phyloP scores from a whole-genome alignment of 2,113 vertebrate genomes.

The Cryptomyrus ogoouensis region DNA sequence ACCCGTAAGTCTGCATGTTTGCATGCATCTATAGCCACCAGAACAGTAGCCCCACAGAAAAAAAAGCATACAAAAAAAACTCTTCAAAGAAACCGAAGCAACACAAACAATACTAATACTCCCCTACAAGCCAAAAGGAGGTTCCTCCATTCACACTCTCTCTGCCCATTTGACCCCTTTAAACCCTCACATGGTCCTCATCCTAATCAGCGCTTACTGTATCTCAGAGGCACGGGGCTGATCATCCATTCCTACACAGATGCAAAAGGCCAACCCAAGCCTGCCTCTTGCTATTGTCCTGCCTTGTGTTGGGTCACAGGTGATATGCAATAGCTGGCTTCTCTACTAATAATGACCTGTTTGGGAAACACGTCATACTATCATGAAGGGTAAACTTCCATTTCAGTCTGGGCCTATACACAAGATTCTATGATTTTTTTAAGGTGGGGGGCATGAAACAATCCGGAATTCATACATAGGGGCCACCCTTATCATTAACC shows the following conservation, averaged over 20 bases:
- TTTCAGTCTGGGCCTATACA: background rate
- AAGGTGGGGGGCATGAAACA: too few species aligned
- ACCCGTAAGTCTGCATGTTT: too few species aligned
- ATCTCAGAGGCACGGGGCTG: background rate
- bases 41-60: background rate
- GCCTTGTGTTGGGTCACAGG: background rate
- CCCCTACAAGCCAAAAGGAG: too few species aligned
- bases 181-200: background rate
- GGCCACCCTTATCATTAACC: background rate
- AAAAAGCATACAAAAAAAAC: background rate
- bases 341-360: background rate
- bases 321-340: background rate
- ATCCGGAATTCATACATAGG: background rate
- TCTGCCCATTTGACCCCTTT: too few species aligned
- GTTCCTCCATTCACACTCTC: too few species aligned
- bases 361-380: background rate
- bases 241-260: background rate
- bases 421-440: too few species aligned
- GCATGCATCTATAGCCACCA: background rate
- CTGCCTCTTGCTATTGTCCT: background rate
- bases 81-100: background rate
- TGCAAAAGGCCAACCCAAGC: background rate
- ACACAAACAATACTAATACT: background rate
- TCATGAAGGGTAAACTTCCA: background rate
- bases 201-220: background rate